Evolutionary conservation across 2,113 vertebrate genomes (phyloP), one percentile per base, ranked within the genome.

Genomic region (Urocolius indicus): DNA sequence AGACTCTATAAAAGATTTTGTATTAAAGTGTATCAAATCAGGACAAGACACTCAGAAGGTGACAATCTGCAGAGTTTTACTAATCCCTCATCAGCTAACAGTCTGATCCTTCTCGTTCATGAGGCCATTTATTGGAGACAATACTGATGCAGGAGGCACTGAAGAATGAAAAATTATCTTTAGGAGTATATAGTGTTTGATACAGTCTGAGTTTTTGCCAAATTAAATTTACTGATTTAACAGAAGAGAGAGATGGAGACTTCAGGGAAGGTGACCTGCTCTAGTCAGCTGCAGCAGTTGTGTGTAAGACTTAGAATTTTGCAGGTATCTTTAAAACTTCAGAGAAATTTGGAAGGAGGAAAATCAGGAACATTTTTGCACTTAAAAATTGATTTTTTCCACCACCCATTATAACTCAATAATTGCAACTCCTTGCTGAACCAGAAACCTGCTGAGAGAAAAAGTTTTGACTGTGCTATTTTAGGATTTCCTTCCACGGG

Each of bases 401-500:
- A 80, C 13, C 38, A 80, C 13, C 38, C 52, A 74, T 79, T 61
- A 48, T 74, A 48, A 90, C n/a, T 90, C 77, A 83, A 19, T 74
- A 86, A 77, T 20, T 80, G 21, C 54, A 68, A 66, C 52, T 86
- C 66, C 54, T 86, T 80, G 43, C 38, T 88, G 75, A 88, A 77
- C 13, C 38, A 95, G 79, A 96, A 94, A 77, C 55, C 90, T 8
- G 72, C 84, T 96, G 87, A 97, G 93, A 92, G 38, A 94, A 91
- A 91, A 86, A 67, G 43, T 80, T 83, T 62, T 75, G 57, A 45
- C 41, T 49, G 30, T 36, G 48, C 93, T 96, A 94, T 96, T 97
- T 96, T 84, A 92, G 79, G 90, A 96, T 74, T 93, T 96, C 92
- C 94, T 96, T 91, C 79, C 85, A 74, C 88, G 88, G 82, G 75